Evolutionary conservation across 2,797 vertebrate genomes (phyloP), one percentile per base, ranked within the genome.

Genomic region (Forpus xanthops): DNA sequence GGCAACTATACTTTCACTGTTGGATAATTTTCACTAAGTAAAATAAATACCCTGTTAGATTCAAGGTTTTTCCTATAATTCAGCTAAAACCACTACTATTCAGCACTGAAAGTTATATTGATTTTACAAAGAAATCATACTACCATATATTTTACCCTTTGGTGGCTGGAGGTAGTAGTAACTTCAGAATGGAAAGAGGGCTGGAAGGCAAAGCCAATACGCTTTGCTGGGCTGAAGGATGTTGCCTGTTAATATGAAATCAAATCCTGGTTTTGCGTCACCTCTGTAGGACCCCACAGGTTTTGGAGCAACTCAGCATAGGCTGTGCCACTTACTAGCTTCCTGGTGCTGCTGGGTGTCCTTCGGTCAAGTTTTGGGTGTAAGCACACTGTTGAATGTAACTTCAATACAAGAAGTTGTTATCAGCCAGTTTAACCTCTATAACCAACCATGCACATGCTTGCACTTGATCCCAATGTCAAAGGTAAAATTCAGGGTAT

Each of bases 11-110:
- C 56, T 87, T 96, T 95, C 95, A 96, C 47, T 89, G 61, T 89
- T 92, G 81, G 65, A 87, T 95, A 93, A 93, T 93, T 96, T 93
- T 90, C 85, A 71, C 56, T 81, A 91, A 77, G 90, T 87, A 95
- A 95, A 94, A 96, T 70, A 93, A 94, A 94, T 88, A 66, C n/a
- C 20, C 33, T 49, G 50, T 64, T 91, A 88, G 60, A 77, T 42
- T 80, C 67, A 41, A 72, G 24, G n/a, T 76, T 89, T 92, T 71
- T 24, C 41, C 77, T 24, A 12, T 87, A 92, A 83, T 72, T 85
- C 73, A 89, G 83, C 41, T 58, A 41, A 60, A 44, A 88, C 77
- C 4, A 8, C 28, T 39, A 37, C 61, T 27, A 31, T 44, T 85
- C 56, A 39, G 55, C 55, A 87, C n/a, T 64, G 79, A 73, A 89